Evolutionary conservation across 1,140 invertebrate species (phyloP), one percentile per base, ranked within the genome.

Genomic region (Trissolcus basalis): DNA sequence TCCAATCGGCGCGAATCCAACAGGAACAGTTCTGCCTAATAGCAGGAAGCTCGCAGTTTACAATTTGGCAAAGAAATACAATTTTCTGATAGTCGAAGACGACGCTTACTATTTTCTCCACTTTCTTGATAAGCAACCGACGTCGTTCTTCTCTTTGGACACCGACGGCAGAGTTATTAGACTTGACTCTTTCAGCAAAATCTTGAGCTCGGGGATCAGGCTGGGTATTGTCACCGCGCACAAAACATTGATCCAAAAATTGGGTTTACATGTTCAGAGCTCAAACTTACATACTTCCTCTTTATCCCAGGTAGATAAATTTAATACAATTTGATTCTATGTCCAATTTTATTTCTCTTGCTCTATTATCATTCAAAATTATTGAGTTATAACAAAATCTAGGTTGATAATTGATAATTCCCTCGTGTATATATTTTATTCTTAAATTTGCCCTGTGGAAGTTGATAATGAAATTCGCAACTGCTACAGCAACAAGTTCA

Each of bases 171-270:
- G 92, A 12, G 92, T 93, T 0, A 68, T 93, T 33, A 82, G 92
- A 75, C 87, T 91, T 67, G 92, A 93, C 77, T 92, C 92, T 0
- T 92, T 92, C 69, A 93, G 92, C 14, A 93, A 93, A 86, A 83
- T 92, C 16, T 75, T 93, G 1, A 92, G 88, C 64, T 86, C 89
- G 1, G 90, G 90, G 10, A 49, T 90, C 11, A 82, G 91, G 32
- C 61, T 92, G 0, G 92, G 91, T 0, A 87, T 88, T 45, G 85
- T 91, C 0, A 91, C 90, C 2, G 92, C 90, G 0, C 88, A 89
- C 0, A 85, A 84, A 56, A 56, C 77, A 0, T 41, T 92, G 0
- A 70, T 90, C 0, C 50, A 81, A 1, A 82, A 81, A 49, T 67
- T 91, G 3, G 58, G 78, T n/a, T 41, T 88, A 3, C 91, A 92